These are phyloP conservation scores for Amphiprion clarkii DNA, from an alignment of 2,797 vertebrate species.

Conservation along the genomic window DNA sequence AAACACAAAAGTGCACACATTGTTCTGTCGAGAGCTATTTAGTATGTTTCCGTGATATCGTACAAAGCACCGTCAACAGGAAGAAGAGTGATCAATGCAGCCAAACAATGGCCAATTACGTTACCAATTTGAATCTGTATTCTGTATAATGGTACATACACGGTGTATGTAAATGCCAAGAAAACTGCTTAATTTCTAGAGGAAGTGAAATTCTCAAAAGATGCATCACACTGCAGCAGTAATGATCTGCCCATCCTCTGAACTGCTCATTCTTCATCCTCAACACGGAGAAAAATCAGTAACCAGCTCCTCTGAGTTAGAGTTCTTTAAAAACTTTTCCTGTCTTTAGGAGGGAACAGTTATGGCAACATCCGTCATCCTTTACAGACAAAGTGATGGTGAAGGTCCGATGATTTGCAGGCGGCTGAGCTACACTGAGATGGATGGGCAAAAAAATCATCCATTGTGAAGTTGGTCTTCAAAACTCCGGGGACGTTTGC, in stretches of 20 bases:
- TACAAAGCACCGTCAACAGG: slow-evolving; percentile 29
- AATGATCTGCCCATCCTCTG: not conserved
- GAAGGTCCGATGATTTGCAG: slow-evolving; percentile 57
- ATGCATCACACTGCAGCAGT: not conserved
- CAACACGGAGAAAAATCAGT: slow-evolving; percentile 23
- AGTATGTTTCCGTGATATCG: slow-evolving; percentile 39
- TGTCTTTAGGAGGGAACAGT: slow-evolving; percentile 36
- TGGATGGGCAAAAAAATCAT: slow-evolving; percentile 59
- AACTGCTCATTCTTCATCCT: slow-evolving; percentile 14
- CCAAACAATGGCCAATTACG: slow-evolving; percentile 25
- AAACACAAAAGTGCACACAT: slow-evolving; percentile 44
- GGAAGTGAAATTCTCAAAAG: slow-evolving; percentile 7
- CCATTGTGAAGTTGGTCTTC: slow-evolving; percentile 49
- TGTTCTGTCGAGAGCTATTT: slow-evolving; percentile 55
- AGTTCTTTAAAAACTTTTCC: slow-evolving; percentile 47
- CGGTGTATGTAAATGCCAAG: not conserved
- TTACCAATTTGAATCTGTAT: slow-evolving; percentile 13
- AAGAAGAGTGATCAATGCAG: slow-evolving; percentile 26
- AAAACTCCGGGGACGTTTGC: slow-evolving; percentile 62
- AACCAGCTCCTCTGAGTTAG: slow-evolving; percentile 32
- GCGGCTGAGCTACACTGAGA: slow-evolving; percentile 41
- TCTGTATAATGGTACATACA: not conserved
- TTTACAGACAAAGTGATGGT: slow-evolving; percentile 53
- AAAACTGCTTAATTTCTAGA: not conserved
- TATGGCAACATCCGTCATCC: slow-evolving; percentile 61